Percentiles rank a stretch among this genome's conserved stretches.
These are phyloP conservation scores for Acrocephalus scirpaceus DNA, from an alignment of 2,797 vertebrate species.

Conservation along the genomic window DNA sequence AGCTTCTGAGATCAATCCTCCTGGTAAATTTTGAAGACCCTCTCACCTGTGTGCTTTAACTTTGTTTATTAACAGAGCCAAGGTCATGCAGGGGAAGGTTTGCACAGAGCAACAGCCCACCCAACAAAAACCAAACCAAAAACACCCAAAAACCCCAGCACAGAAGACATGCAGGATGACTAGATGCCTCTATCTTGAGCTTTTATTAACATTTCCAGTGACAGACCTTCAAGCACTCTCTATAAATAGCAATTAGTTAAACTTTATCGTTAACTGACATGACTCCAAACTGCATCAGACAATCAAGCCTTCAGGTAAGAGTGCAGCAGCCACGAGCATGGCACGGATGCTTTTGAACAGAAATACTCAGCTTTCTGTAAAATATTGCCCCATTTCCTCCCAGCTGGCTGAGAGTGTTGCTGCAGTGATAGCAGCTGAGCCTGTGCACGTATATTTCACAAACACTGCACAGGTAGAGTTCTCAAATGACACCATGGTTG, in stretches of 20 bases:
- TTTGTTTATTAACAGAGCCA: neutral
- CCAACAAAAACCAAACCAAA: neutral
- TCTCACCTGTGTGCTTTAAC: neutral
- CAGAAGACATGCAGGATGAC: neutral
- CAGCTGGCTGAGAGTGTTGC: neutral
- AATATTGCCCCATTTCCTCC: slow-evolving; percentile 3
- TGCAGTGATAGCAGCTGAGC: neutral
- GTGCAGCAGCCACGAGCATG: slow-evolving; percentile 12
- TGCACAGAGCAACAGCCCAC: neutral
- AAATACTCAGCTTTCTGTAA: slow-evolving; percentile 24
- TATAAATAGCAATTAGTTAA: slow-evolving; percentile 47
- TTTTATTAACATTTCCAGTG: slow-evolving; percentile 32
- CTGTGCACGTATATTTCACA: neutral
- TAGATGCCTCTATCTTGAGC: slow-evolving; percentile 28
- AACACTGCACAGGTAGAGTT: neutral
- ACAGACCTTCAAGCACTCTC: slow-evolving; percentile 2
- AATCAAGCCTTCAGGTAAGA: slow-evolving; percentile 42
- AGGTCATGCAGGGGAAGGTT: neutral
- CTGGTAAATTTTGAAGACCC: neutral
- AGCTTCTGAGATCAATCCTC: neutral
- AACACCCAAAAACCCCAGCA: neutral
- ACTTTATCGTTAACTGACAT: slow-evolving; percentile 16
- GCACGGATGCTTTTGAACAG: slow-evolving; percentile 21
- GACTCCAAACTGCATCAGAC: slow-evolving; percentile 33
- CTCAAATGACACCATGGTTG: neutral